Evolutionary conservation across 2,113 vertebrate genomes (phyloP).

Genomic region (Brachionichthys hirsutus): DNA sequence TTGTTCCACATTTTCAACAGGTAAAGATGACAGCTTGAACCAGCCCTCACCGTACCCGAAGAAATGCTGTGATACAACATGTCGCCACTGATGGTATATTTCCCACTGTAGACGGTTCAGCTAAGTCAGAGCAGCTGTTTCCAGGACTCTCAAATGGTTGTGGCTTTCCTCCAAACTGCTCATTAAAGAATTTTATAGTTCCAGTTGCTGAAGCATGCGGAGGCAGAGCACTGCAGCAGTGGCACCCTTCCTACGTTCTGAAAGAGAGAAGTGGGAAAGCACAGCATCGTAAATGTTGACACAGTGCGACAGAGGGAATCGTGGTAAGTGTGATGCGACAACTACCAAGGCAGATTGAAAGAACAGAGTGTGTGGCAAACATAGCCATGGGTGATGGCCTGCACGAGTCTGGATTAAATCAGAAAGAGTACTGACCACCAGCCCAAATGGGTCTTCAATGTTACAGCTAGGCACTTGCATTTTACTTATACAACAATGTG

Average conservation of each 20-base stretch:
- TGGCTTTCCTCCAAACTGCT: constrained; percentile 46
- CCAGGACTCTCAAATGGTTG: constrained; percentile 27
- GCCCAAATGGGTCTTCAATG: neutral
- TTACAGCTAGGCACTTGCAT: neutral
- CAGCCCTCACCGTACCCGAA: neutral
- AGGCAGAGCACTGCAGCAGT: constrained; percentile 29
- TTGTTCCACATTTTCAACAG: constrained; percentile 16
- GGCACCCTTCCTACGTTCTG: constrained; percentile 4
- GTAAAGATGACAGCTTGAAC: neutral
- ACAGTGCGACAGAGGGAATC: constrained; percentile 18
- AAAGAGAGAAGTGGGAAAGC: neutral
- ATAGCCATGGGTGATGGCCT: neutral
- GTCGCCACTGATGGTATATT: constrained; percentile 15
- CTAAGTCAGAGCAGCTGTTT: constrained; percentile 34
- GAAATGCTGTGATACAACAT: constrained; percentile 2
- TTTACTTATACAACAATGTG: too few species aligned
- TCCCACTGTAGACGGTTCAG: constrained; percentile 17
- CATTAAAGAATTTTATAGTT: constrained; percentile 59
- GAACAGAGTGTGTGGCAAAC: too few species aligned
- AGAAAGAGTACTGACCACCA: neutral
- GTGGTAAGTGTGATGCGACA: neutral
- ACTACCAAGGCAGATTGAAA: constrained; percentile 23
- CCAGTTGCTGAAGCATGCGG: constrained; percentile 30
- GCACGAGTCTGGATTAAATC: constrained; percentile 15
- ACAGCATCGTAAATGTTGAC: constrained; percentile 18